Percentiles rank a stretch among this genome's conserved stretches.
Evolutionary conservation across 2,113 vertebrate genomes (phyloP).

Genomic region (Tapirus terrestris): DNA sequence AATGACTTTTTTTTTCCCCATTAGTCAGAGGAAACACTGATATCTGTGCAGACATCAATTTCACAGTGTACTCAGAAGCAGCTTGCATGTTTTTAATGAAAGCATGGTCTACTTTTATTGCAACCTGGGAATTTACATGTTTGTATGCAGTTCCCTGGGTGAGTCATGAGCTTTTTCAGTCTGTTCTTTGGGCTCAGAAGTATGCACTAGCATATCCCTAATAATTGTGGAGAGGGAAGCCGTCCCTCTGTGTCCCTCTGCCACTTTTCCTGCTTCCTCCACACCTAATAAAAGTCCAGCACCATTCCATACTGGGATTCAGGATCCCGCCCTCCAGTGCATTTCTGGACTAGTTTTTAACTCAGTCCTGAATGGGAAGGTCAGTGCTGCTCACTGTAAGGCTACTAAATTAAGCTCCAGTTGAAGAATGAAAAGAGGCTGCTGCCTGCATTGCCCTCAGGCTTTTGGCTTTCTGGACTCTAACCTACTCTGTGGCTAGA

Average conservation of each 20-base stretch:
- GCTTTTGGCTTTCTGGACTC: not conserved
- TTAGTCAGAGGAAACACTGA: conserved; percentile 88
- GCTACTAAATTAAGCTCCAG: not conserved
- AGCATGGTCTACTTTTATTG: conserved; percentile 86
- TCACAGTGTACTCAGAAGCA: conserved; percentile 89
- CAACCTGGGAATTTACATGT: conserved; percentile 90
- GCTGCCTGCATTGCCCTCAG: not conserved
- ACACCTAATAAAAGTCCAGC: not conserved
- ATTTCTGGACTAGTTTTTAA: not conserved
- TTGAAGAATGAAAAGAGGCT: not conserved
- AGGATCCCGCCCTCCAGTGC: not conserved
- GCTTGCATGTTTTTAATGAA: conserved; percentile 89
- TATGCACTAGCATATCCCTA: accelerated
- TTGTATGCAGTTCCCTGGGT: conserved; percentile 86
- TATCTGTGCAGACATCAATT: conserved; percentile 88
- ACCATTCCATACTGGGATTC: not conserved
- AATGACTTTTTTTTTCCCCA: not conserved
- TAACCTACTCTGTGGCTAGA: not conserved
- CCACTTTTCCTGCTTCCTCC: not conserved
- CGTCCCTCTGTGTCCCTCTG: not conserved
- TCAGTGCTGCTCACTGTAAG: not conserved
- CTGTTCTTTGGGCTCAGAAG: not conserved
- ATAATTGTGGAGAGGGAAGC: not conserved
- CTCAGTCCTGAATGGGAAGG: not conserved
- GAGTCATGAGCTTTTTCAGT: conserved; percentile 49